Evolutionary conservation across 2,888 invertebrate species (phyloP).

Genomic region (Archips crataeganus): DNA sequence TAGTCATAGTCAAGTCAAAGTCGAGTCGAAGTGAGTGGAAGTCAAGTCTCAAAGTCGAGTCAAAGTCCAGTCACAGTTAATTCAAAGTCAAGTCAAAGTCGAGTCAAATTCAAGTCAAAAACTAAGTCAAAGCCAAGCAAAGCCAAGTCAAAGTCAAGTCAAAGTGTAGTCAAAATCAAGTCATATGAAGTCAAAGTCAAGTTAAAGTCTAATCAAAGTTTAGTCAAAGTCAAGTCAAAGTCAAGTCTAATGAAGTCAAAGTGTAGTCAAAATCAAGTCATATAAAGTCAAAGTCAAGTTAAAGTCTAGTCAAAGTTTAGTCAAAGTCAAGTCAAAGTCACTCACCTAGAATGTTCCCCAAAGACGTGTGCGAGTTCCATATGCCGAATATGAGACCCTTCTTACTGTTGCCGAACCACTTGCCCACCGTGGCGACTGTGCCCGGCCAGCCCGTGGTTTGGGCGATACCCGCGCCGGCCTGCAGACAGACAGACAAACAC

Average conservation of each 20-base stretch:
- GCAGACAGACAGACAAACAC: no score
- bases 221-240: neutral
- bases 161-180: neutral
- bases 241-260: neutral
- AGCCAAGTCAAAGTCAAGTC: neutral
- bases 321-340: neutral
- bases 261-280: neutral
- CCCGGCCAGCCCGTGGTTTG: conserved; percentile 99
- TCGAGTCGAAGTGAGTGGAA: neutral
- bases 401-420: conserved; percentile 98
- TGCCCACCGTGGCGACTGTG: conserved; percentile 96
- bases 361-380: conserved; percentile 98
- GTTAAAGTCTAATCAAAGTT: neutral
- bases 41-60: neutral
- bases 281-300: neutral
- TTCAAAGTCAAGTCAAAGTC: neutral
- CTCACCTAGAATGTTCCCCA: conserved; percentile 96
- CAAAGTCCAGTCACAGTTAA: neutral
- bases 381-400: conserved; percentile 97
- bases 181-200: neutral
- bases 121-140: neutral
- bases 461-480: conserved; percentile 91
- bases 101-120: neutral
- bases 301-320: neutral
- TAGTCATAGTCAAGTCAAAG: neutral